Base-by-base conservation (phyloP, 2,888 invertebrate species). In the Byasa hedistus region DNA sequence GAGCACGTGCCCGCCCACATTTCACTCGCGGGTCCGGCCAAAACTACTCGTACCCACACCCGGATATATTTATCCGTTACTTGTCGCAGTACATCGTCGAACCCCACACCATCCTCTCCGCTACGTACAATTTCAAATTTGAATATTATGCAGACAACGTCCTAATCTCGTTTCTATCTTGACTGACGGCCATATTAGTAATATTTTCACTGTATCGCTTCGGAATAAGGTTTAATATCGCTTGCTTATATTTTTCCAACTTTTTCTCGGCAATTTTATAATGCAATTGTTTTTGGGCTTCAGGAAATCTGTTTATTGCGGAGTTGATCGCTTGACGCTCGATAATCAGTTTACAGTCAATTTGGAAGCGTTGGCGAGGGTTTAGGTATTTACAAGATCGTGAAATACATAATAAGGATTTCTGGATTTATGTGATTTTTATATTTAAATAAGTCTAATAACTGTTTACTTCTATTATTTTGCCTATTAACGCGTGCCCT, bases 31-130 rank as follows among this genome's bases (percentile, higher is more conserved):
- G 83, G 77, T 82, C 82, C 78, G 79, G 76, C 83, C 83, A 82
- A 86, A 86, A 88, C 88, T 88, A 89, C 84, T 81, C 61, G 51
- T 22, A 27, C 87, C 80, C 89, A 82, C 86, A 86, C 87, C 76
- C 79, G 77, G 72, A 82, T 79, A 83, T 84, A 87, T 86, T 86
- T 80, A 82, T 82, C 79, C 81, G 76, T 71, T 82, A 86, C 81
- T 85, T 86, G 86, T 84, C 82, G 71, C 68, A 69, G 68, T 71
- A 73, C 70, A 71, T 69, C 72, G 68, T 71, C 70, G 69, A 64
- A 70, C 75, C 81, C 81, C 78, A 78, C 77, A 76, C 75, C 68
- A 63, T 56, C 56, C 66, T 68, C 65, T 55, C 64, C 63, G 67
- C 65, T 52, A 64, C 64, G 68, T 63, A 70, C 70, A 67, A 62